A percentile compares a stretch with the other conserved stretches of the same genome.
phyloP scores from a whole-genome alignment of 1,140 invertebrate species.

The Panonychus citri region DNA sequence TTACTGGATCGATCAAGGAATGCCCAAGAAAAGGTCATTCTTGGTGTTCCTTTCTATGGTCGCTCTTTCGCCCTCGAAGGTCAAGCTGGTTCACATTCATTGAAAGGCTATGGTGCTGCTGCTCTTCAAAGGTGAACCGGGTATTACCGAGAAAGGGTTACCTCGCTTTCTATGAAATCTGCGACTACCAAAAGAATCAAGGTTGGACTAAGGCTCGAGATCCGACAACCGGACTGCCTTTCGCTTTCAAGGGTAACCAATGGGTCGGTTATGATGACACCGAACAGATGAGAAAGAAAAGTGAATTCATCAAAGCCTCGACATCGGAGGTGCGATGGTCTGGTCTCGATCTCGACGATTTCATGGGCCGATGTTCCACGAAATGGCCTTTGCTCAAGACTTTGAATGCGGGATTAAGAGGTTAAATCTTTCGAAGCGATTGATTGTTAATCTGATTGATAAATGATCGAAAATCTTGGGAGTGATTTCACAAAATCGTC shows the following conservation, averaged over 20 bases:
- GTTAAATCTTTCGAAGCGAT: background rate
- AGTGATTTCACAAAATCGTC: too few relatives aligned
- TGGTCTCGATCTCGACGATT: slow-evolving; percentile 23
- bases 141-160: slow-evolving; percentile 63
- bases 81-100: slow-evolving; percentile 28
- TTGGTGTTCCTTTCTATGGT: slow-evolving; percentile 44
- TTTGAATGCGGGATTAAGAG: slow-evolving; percentile 1
- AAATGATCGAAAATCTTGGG: too few relatives aligned
- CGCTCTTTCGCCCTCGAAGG: slow-evolving; percentile 39
- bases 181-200: slow-evolving; percentile 37
- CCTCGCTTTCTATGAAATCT: slow-evolving; percentile 68
- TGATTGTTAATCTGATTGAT: too few relatives aligned
- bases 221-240: slow-evolving; percentile 36
- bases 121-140: slow-evolving; percentile 42
- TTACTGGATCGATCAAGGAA: slow-evolving; percentile 42
- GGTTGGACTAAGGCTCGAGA: slow-evolving; percentile 36
- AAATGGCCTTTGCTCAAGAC: slow-evolving; percentile 12
- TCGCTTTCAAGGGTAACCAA: slow-evolving; percentile 43
- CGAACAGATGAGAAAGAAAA: slow-evolving; percentile 36
- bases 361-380: slow-evolving; percentile 14
- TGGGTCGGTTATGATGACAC: slow-evolving; percentile 62
- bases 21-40: slow-evolving; percentile 50
- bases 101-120: slow-evolving; percentile 32
- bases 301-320: slow-evolving; percentile 16
- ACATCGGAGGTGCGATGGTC: slow-evolving; percentile 27